Percentiles rank a stretch among this genome's conserved stretches.
Conservation (phyloP, 2,113 vertebrate species). For the Sigmodon hispidus region DNA sequence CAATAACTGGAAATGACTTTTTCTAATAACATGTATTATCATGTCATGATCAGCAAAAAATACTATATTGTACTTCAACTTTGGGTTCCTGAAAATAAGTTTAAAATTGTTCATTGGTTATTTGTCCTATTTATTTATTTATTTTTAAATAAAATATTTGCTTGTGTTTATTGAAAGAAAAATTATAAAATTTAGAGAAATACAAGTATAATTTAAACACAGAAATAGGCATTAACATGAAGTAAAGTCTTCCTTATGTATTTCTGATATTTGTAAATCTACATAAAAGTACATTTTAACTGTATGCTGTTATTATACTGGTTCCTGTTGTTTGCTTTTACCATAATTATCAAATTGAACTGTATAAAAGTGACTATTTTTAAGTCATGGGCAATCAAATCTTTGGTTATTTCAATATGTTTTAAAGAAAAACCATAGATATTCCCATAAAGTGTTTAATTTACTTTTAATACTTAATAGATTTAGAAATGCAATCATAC, state of each 20-base stretch:
- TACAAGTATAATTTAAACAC: neutral
- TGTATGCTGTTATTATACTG: neutral
- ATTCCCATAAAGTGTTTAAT: neutral
- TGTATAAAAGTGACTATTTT: neutral
- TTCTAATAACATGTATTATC: slow-evolving; percentile 84
- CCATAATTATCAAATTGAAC: slow-evolving; percentile 1
- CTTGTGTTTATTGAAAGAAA: neutral
- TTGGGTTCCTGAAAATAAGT: slow-evolving; percentile 70
- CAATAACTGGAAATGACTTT: slow-evolving; percentile 86
- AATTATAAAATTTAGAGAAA: neutral
- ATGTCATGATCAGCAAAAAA: slow-evolving; percentile 77
- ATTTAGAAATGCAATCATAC: neutral
- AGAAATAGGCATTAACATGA: neutral
- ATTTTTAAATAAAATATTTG: slow-evolving; percentile 39
- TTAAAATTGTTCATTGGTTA: slow-evolving; percentile 53
- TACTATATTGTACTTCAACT: slow-evolving; percentile 67
- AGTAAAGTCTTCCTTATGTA: neutral
- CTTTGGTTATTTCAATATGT: neutral
- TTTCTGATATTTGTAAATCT: neutral
- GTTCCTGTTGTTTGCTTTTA: neutral
- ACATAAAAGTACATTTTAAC: neutral
- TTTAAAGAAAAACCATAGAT: neutral
- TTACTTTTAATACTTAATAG: neutral
- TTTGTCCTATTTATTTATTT: slow-evolving; percentile 37
- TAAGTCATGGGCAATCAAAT: slow-evolving; percentile 1